Evolutionary conservation across 2,888 invertebrate genomes (phyloP).

Genomic region (Cosmopolites sordidus): DNA sequence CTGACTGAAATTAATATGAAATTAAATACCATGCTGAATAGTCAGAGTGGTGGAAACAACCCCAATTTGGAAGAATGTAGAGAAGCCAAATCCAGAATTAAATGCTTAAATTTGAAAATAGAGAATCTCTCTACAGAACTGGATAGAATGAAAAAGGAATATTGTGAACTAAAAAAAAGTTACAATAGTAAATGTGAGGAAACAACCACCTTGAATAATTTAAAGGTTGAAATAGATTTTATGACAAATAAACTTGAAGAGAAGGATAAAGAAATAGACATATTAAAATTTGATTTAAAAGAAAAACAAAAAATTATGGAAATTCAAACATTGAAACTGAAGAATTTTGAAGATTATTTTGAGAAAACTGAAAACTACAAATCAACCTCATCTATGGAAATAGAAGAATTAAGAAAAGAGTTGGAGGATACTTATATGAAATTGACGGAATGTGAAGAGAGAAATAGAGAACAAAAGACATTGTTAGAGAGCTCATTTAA

Average conservation of each 20-base stretch:
- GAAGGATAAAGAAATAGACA: neutral
- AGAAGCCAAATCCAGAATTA: conserved; percentile 42
- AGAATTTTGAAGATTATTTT: conserved; percentile 27
- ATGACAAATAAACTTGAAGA: neutral
- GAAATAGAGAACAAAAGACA: conserved; percentile 13
- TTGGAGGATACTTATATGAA: conserved; percentile 8
- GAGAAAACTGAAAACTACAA: conserved; percentile 24
- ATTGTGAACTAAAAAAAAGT: conserved; percentile 23
- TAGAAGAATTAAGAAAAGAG: conserved; percentile 22
- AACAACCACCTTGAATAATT: conserved; percentile 12
- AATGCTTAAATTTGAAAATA: conserved; percentile 42
- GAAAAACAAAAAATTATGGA: conserved; percentile 26
- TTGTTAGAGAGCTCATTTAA: conserved; percentile 12
- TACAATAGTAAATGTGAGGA: conserved; percentile 19
- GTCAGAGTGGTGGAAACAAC: conserved; percentile 30
- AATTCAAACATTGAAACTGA: conserved; percentile 24
- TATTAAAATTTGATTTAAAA: conserved; percentile 19
- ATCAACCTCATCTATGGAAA: conserved; percentile 18
- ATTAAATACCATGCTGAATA: conserved; percentile 54
- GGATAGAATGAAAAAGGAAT: conserved; percentile 27
- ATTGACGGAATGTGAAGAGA: conserved; percentile 6
- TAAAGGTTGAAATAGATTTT: conserved; percentile 21
- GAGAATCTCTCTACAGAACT: conserved; percentile 42
- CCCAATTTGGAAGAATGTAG: conserved; percentile 31
- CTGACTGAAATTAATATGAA: conserved; percentile 61